Percentiles rank a stretch among this genome's conserved stretches.
Evolutionary conservation across 2,888 invertebrate species (phyloP).

Genomic region (Lathronympha strigana): DNA sequence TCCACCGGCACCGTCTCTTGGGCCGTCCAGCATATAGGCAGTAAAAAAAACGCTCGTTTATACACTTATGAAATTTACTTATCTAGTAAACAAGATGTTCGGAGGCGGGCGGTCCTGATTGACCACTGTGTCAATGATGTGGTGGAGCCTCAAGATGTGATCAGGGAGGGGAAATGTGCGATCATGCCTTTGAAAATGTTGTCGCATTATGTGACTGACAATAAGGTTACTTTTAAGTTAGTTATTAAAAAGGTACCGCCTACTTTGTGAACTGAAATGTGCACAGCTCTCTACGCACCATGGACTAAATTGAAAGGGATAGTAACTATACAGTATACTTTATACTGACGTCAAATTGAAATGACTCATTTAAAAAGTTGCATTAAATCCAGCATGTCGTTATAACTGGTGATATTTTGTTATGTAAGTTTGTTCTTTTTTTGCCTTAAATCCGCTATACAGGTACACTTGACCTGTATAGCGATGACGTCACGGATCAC

Average conservation of each 20-base stretch:
- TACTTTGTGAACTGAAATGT: neutral
- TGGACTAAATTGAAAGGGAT: no score
- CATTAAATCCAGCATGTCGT: no score
- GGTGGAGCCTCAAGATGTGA: slow-evolving; percentile 67
- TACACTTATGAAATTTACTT: slow-evolving; percentile 72
- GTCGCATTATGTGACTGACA: slow-evolving; percentile 63
- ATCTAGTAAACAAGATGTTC: slow-evolving; percentile 62
- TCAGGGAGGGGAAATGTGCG: slow-evolving; percentile 67
- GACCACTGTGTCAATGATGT: slow-evolving; percentile 74
- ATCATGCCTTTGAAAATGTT: slow-evolving; percentile 64
- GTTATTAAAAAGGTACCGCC: slow-evolving; percentile 56
- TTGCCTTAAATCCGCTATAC: no score
- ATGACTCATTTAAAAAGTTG: no score
- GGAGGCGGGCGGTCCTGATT: slow-evolving; percentile 64
- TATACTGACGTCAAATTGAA: no score
- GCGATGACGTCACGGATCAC: no score
- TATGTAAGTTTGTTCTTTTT: no score
- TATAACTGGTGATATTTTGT: no score
- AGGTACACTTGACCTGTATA: no score
- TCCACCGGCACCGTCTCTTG: slow-evolving; percentile 57
- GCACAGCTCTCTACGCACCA: no score
- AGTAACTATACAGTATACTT: no score
- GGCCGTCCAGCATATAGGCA: slow-evolving; percentile 72
- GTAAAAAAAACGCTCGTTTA: slow-evolving; percentile 63
- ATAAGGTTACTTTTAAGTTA: slow-evolving; percentile 64